Percentiles rank a stretch among this genome's conserved stretches.
phyloP scores from a whole-genome alignment of 2,888 invertebrate genomes.

The Cheilosia soror region DNA sequence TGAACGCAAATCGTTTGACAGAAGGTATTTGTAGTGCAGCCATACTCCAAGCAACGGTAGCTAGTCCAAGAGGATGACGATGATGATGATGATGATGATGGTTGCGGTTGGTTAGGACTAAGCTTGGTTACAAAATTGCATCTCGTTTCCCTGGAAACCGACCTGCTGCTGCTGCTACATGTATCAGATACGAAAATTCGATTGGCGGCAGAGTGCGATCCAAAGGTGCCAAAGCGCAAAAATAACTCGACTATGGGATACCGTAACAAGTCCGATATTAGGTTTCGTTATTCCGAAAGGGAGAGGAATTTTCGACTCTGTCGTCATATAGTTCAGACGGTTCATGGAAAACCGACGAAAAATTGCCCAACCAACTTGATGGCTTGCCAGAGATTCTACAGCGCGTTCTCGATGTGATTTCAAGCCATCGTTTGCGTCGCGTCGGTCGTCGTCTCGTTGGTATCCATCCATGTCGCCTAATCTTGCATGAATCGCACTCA shows the following conservation, averaged over 20 bases:
- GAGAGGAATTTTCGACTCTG: conserved; percentile 41
- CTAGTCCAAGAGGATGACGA: conserved; percentile 3
- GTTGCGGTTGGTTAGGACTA: conserved; percentile 12
- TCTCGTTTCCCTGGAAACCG: conserved; percentile 63
- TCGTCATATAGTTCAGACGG: conserved; percentile 16
- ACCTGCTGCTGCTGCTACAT: conserved; percentile 4
- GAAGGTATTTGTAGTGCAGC: conserved; percentile 40
- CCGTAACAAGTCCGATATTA: conserved; percentile 55
- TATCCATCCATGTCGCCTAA: conserved; percentile 65
- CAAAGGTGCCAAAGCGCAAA: no score
- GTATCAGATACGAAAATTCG: conserved; percentile 66
- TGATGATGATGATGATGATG: background rate
- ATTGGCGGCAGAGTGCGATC: conserved; percentile 31
- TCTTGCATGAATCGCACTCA: conserved; percentile 73
- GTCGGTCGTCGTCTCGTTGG: conserved; percentile 15
- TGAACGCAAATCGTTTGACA: conserved; percentile 71
- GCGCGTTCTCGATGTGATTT: background rate
- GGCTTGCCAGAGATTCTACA: conserved; percentile 18
- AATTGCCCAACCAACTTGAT: conserved; percentile 24
- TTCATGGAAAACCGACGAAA: background rate
- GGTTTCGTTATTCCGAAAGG: conserved; percentile 62
- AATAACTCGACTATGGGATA: conserved; percentile 53
- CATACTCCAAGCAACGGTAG: background rate
- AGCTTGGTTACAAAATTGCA: conserved; percentile 55
- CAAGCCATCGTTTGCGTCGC: background rate